Evolutionary conservation across 2,113 vertebrate species (phyloP).

Genomic region (Bujurquina vittata): DNA sequence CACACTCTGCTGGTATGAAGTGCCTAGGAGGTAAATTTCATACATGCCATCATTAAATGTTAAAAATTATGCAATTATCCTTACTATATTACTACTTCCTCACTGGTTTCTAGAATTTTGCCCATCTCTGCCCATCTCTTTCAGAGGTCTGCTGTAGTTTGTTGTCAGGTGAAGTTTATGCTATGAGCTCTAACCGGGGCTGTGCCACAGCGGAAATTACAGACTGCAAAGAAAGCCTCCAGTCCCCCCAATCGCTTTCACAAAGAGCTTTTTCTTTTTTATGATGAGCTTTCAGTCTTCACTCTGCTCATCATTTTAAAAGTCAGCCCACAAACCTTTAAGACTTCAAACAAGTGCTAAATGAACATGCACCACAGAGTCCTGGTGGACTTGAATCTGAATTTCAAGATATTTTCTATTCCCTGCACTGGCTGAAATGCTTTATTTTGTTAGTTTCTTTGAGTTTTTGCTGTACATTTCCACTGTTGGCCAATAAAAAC

Average conservation of each 20-base stretch:
- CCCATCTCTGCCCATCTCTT: background rate
- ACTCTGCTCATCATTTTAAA: background rate
- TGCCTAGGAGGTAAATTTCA: background rate
- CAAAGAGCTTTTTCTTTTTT: background rate
- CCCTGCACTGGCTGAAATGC: accelerated
- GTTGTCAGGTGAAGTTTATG: background rate
- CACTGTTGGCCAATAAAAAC: background rate
- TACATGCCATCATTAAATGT: background rate
- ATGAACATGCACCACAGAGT: background rate
- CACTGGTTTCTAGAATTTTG: background rate
- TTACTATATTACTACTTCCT: background rate
- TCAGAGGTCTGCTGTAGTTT: background rate
- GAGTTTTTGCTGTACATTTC: background rate
- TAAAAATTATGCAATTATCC: background rate
- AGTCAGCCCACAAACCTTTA: background rate
- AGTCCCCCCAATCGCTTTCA: background rate
- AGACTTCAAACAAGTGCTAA: background rate
- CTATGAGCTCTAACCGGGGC: background rate
- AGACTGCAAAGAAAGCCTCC: slow-evolving; percentile 1
- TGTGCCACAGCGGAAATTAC: background rate
- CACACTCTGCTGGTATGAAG: background rate
- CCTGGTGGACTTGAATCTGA: background rate
- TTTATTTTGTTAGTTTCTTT: background rate
- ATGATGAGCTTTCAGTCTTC: background rate
- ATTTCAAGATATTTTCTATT: background rate